Evolutionary conservation across 2,888 invertebrate species (phyloP), one percentile per base, ranked within the genome.

Genomic region (Syritta pipiens): DNA sequence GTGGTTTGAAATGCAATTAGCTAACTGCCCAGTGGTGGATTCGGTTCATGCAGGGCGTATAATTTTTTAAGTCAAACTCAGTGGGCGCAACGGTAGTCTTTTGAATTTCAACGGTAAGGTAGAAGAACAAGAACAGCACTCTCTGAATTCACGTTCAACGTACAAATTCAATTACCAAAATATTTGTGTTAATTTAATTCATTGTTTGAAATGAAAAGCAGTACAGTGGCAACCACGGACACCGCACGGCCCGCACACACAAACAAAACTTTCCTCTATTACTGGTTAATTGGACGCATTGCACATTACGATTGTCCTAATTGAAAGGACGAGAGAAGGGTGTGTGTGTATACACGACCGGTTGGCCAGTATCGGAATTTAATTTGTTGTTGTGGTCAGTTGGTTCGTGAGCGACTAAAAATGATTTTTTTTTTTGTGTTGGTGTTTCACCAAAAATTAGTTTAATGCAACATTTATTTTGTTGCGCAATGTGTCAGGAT

Each of bases 371-470:
- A 67, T 72, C n/a, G 65, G 55, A 67, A 72, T 72, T 72, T 67
- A 79, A 79, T 79, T 79, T 79, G 77, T 72, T 72, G 19, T 55
- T 79, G 77, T 35, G 77, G 77, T 72, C 53, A 42, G 40, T 28
- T 12, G 59, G 20, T 46, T 72, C 55, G 62, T 76, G 48, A 22
- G 55, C 22, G 32, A 62, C 42, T 48, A 22, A 63, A 51, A 63
- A 42, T 24, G 42, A 26, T 17, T 22, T 40, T 62, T 28, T 28
- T n/a, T n/a, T n/a, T n/a, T n/a, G n/a, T n/a, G n/a, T n/a, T n/a
- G n/a, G n/a, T n/a, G 48, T 35, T 22, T 14, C 37, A 1, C n/a
- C 17, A 1, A 14, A 57, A 67, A 67, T 67, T 67, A 46, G 48
- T 68, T 48, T 57, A 68, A 57, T 26, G 7, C 35, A 51, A 28